Percentiles rank a stretch among this genome's conserved stretches.
phyloP scores from a whole-genome alignment of 2,113 vertebrate genomes.

The Nestor notabilis region DNA sequence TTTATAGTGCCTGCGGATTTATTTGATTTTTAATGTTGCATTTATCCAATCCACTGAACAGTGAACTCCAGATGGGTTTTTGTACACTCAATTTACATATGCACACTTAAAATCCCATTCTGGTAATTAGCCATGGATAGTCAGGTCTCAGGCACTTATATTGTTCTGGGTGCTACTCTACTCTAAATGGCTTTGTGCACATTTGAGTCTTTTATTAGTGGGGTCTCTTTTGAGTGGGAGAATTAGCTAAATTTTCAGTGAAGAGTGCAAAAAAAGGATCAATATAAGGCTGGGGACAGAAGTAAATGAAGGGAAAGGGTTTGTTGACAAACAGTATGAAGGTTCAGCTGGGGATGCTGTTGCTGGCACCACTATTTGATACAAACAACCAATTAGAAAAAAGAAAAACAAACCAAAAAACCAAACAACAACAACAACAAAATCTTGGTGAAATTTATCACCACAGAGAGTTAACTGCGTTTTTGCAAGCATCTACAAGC shows the following conservation, averaged over 20 bases:
- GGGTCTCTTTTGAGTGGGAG: background rate
- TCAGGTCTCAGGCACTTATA: background rate
- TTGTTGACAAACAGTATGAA: background rate
- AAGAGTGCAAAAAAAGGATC: background rate
- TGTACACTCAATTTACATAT: background rate
- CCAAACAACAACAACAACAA: background rate
- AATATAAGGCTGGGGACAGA: background rate
- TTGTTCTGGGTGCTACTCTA: background rate
- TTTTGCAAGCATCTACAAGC: background rate
- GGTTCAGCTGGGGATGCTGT: background rate
- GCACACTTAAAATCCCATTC: background rate
- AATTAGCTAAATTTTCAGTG: background rate
- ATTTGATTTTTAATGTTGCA: slow-evolving; percentile 18
- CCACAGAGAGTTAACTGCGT: background rate
- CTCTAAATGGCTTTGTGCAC: background rate
- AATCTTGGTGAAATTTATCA: background rate
- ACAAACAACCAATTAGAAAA: background rate
- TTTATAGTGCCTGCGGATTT: background rate
- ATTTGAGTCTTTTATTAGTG: background rate
- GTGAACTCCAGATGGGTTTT: slow-evolving; percentile 4
- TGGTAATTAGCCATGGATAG: slow-evolving; percentile 24
- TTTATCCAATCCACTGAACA: slow-evolving; percentile 34
- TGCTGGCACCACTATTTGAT: background rate
- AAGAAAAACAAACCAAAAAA: background rate
- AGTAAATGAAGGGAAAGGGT: background rate